These are phyloP conservation scores for Cantharis flavilabris DNA, from an alignment of 2,888 invertebrate genomes.

Conservation along the genomic window DNA sequence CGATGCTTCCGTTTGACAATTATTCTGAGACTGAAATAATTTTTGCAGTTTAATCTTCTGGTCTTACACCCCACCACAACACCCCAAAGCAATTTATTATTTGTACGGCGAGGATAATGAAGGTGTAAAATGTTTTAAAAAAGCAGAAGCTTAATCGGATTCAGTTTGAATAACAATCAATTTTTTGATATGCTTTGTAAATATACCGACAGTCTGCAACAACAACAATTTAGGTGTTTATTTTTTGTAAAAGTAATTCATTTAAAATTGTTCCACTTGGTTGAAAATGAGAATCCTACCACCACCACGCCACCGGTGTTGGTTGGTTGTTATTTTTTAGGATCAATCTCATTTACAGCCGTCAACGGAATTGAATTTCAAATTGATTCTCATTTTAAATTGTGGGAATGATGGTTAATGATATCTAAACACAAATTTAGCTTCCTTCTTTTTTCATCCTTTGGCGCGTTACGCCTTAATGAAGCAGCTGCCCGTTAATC, in stretches of 20 bases:
- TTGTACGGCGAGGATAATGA: background rate
- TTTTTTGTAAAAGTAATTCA: slow-evolving; percentile 14
- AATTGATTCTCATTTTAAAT: slow-evolving; percentile 34
- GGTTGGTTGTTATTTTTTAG: slow-evolving; percentile 30
- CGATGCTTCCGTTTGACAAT: background rate
- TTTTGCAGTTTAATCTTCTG: background rate
- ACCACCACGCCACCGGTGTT: slow-evolving; percentile 12
- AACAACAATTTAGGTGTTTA: slow-evolving; percentile 22
- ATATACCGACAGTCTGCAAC: slow-evolving; percentile 14
- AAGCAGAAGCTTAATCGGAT: slow-evolving; percentile 1
- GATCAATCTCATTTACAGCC: slow-evolving; percentile 34
- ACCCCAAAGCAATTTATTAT: background rate
- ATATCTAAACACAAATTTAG: slow-evolving; percentile 32
- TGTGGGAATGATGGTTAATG: slow-evolving; percentile 34
- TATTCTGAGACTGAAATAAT: background rate
- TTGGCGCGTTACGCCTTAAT: slow-evolving; percentile 2
- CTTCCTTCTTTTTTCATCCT: slow-evolving; percentile 5
- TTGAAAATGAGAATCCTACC: slow-evolving; percentile 23
- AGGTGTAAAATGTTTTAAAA: background rate
- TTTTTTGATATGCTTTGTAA: slow-evolving; percentile 4
- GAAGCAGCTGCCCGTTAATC: slow-evolving; percentile 12
- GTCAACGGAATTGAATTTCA: slow-evolving; percentile 35
- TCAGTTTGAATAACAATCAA: background rate
- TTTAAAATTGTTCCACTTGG: slow-evolving; percentile 30
- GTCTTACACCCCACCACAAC: background rate